Conservation (phyloP, 1,140 invertebrate species). For the Drosophila serrata region DNA sequence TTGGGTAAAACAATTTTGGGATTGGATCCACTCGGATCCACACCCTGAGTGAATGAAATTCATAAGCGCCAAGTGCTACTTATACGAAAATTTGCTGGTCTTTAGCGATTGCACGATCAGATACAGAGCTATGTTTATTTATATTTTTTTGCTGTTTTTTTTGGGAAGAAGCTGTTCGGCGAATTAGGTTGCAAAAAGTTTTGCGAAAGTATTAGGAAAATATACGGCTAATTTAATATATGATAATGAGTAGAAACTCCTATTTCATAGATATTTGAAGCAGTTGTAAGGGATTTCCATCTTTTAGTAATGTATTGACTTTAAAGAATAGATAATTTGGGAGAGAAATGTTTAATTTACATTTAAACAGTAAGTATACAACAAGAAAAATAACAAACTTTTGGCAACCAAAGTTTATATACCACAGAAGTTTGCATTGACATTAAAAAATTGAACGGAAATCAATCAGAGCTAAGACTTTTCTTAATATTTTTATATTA, state of each 20-base stretch:
- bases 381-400: too few relatives aligned
- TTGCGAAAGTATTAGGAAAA: neutral
- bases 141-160: neutral
- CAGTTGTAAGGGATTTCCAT: neutral
- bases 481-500: too few relatives aligned
- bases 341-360: neutral
- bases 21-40: slow-evolving; percentile 10
- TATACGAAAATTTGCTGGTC: slow-evolving; percentile 29
- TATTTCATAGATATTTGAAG: neutral
- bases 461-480: too few relatives aligned
- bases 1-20: slow-evolving; percentile 51
- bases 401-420: too few relatives aligned
- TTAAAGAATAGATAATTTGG: too few relatives aligned
- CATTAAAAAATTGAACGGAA: too few relatives aligned
- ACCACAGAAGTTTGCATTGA: too few relatives aligned
- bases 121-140: slow-evolving; percentile 18
- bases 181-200: slow-evolving; percentile 25
- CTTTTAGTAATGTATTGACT: neutral
- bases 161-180: neutral
- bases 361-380: too few relatives aligned
- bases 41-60: slow-evolving; percentile 38
- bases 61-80: slow-evolving; percentile 56
- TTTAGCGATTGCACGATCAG: slow-evolving; percentile 18
- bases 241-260: slow-evolving; percentile 10
- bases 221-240: neutral